Evolutionary conservation across 2,797 vertebrate genomes (phyloP).

Genomic region (Danio choprae): DNA sequence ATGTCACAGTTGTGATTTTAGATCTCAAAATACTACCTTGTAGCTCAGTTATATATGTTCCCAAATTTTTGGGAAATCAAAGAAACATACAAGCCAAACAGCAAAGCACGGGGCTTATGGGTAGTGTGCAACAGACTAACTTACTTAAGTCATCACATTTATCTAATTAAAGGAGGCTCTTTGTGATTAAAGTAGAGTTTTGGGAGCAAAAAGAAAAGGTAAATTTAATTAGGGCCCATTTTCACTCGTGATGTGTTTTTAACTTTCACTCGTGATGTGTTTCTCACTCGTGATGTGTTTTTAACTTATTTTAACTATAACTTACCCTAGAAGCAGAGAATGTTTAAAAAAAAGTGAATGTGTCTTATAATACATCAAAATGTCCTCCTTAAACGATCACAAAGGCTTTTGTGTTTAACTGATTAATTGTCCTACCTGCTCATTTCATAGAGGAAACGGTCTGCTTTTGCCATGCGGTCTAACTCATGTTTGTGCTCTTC

Average conservation of each 20-base stretch:
- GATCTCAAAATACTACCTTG: no score
- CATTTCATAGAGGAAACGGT: slow-evolving; percentile 98
- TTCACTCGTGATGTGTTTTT: background rate
- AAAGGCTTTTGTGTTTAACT: background rate
- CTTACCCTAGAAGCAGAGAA: no score
- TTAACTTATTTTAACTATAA: no score
- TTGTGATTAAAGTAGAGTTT: background rate
- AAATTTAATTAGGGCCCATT: background rate
- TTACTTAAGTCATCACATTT: slow-evolving; percentile 11
- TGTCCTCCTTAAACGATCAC: background rate
- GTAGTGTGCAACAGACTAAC: background rate
- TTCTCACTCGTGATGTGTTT: no score
- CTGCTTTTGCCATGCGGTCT: slow-evolving; percentile 97
- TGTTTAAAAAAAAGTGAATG: background rate
- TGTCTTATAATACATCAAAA: background rate
- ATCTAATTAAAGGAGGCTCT: background rate
- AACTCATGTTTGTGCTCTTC: slow-evolving; percentile 97
- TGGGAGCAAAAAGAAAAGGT: background rate
- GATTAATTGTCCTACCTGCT: slow-evolving; percentile 83
- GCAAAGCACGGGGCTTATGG: slow-evolving; percentile 2
- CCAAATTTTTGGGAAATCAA: slow-evolving; percentile 19
- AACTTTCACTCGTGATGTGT: no score
- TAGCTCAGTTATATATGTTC: no score
- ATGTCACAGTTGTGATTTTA: no score
- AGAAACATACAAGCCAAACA: slow-evolving; percentile 10